These are phyloP conservation scores for Lymantria dispar DNA, from an alignment of 2,888 invertebrate genomes.

Conservation along the genomic window DNA sequence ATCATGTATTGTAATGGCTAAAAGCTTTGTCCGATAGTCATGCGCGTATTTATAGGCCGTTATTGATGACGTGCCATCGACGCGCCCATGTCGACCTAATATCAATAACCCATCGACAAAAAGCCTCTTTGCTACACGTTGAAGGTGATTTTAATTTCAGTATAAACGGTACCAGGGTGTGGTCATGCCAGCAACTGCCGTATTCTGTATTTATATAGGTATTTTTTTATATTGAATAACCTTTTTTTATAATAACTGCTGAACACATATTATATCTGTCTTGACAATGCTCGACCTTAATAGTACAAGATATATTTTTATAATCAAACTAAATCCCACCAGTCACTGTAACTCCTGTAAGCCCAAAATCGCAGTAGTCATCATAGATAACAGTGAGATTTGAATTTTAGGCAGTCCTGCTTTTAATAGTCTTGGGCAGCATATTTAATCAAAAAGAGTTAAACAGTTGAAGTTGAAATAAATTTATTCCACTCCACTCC, in stretches of 20 bases:
- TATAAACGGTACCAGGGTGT: slow-evolving; percentile 61
- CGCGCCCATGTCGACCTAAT: slow-evolving; percentile 67
- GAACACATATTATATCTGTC: too few species aligned
- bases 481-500: too few species aligned
- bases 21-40: slow-evolving; percentile 52
- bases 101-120: slow-evolving; percentile 78
- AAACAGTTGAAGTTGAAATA: too few species aligned
- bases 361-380: too few species aligned
- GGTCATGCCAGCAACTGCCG: slow-evolving; percentile 46
- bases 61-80: slow-evolving; percentile 65
- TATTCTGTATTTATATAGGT: slow-evolving; percentile 33
- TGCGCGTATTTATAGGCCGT: slow-evolving; percentile 44
- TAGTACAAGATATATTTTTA: not conserved
- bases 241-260: too few species aligned
- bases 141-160: slow-evolving; percentile 73
- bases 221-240: not conserved
- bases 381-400: too few species aligned
- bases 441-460: too few species aligned
- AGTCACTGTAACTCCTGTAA: too few species aligned
- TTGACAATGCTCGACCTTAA: too few species aligned
- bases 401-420: too few species aligned
- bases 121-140: slow-evolving; percentile 61
- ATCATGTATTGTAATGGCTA: slow-evolving; percentile 42
- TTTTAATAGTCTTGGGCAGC: too few species aligned
- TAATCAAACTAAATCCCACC: too few species aligned